Evolutionary conservation across 2,888 invertebrate species (phyloP), one percentile per base, ranked within the genome.

Genomic region (Ernsta delagoae): DNA sequence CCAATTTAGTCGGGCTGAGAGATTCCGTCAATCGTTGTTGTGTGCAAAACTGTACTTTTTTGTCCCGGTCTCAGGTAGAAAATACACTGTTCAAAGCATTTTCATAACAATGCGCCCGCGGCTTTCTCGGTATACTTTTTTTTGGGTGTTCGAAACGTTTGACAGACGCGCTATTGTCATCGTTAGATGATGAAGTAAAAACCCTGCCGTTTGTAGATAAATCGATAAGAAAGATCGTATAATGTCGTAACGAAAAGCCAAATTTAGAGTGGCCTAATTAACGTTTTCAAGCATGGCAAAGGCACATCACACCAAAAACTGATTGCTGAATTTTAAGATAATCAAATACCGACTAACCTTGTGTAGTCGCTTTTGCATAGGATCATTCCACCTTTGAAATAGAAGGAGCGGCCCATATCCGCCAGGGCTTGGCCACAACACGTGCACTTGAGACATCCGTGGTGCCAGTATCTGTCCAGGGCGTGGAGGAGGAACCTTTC

Each of bases 391-490:
- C 97, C 96, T 94, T 97, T 97, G 90, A 97, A 97, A 94, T 97
- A 98, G 94, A 98, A 98, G 83, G 98, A 97, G 75, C 96, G 95
- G 74, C 98, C 98, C 89, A 98, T 96, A 88, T 98, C 98, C 82
- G 98, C 98, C 78, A 98, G 95, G 87, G 96, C 96, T 76, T 97
- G 96, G 76, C 96, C 96, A 90, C 98, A 98, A 92, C 96, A 97
- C 84, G 97, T 96, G 94, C 98, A 98, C 94, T 98, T 98, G 82
- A 98, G 95, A 91, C 98, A 98, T 80, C 96, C 96, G 94, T 98
- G 98, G 94, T 98, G 98, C 98, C 98, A 98, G 93, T 98, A 98
- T 89, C 98, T 95, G 94, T 98, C 98, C 87, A 98, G 94, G 79
- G 98, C 98, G 93, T 97, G 97, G 75, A 98, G 95, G 77, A 98